Conservation (phyloP, 1,140 invertebrate species). For the Pseudomyrmex cubaensis region DNA sequence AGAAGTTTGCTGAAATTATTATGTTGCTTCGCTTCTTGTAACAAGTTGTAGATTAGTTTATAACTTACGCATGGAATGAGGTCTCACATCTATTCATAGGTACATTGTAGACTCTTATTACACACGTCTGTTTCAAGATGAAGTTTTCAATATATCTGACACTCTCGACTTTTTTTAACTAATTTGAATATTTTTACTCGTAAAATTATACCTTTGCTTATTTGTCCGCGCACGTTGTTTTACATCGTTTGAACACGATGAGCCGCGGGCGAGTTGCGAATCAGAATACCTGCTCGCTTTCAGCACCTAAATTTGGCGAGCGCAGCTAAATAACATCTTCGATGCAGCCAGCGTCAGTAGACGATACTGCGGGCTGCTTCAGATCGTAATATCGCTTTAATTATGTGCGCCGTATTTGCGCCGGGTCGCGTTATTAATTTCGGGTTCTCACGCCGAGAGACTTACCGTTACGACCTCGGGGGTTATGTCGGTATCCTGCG, state of each 20-base stretch:
- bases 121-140: neutral
- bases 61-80: no score
- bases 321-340: conserved; percentile 64
- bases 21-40: neutral
- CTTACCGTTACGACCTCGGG: conserved; percentile 76
- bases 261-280: conserved; percentile 44
- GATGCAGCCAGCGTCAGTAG: conserved; percentile 43
- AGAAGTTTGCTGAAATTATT: conserved; percentile 7
- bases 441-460: conserved; percentile 74
- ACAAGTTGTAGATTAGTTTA: neutral
- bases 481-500: conserved; percentile 67
- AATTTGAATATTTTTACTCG: neutral
- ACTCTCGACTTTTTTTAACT: neutral
- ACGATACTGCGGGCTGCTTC: conserved; percentile 63
- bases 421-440: conserved; percentile 81
- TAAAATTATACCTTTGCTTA: neutral
- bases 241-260: conserved; percentile 20
- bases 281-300: conserved; percentile 49
- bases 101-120: neutral
- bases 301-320: conserved; percentile 38
- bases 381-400: conserved; percentile 80
- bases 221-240: neutral
- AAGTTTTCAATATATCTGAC: no score
- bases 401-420: conserved; percentile 80
- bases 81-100: no score